phyloP scores from a whole-genome alignment of 2,113 vertebrate genomes.

The Tragelaphus scriptus region DNA sequence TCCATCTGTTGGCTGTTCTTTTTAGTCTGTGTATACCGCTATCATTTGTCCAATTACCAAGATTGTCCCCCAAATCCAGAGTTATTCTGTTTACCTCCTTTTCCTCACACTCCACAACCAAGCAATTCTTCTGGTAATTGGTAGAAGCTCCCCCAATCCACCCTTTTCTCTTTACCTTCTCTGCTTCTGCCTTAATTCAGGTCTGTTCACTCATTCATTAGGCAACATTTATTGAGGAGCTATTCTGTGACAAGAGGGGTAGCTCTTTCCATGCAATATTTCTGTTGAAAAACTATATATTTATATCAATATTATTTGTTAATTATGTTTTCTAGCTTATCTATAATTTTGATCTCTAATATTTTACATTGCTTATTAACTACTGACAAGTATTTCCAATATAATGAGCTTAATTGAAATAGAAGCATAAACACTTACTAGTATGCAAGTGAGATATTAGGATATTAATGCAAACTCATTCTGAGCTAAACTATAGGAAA shows the following conservation, averaged over 20 bases:
- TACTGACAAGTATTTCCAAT: slow-evolving; percentile 12
- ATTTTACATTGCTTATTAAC: neutral
- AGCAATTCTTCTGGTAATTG: neutral
- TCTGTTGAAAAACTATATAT: neutral
- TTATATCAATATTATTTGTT: neutral
- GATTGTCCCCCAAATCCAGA: neutral
- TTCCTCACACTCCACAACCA: neutral
- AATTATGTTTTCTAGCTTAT: neutral
- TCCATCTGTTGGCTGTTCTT: neutral
- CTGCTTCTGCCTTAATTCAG: neutral
- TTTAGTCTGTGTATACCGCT: neutral
- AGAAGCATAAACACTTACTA: neutral
- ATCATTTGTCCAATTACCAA: neutral
- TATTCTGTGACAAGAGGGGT: neutral
- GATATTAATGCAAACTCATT: neutral
- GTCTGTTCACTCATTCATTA: neutral
- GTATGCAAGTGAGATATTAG: neutral
- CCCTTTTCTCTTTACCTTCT: neutral
- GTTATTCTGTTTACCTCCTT: neutral
- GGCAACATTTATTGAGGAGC: neutral
- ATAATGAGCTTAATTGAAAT: neutral
- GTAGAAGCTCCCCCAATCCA: neutral
- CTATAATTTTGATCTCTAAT: slow-evolving; percentile 34
- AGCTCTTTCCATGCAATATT: neutral
- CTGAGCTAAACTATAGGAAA: neutral